These are phyloP conservation scores for Dasypogon diadema DNA, from an alignment of 2,888 invertebrate genomes.

Conservation along the genomic window DNA sequence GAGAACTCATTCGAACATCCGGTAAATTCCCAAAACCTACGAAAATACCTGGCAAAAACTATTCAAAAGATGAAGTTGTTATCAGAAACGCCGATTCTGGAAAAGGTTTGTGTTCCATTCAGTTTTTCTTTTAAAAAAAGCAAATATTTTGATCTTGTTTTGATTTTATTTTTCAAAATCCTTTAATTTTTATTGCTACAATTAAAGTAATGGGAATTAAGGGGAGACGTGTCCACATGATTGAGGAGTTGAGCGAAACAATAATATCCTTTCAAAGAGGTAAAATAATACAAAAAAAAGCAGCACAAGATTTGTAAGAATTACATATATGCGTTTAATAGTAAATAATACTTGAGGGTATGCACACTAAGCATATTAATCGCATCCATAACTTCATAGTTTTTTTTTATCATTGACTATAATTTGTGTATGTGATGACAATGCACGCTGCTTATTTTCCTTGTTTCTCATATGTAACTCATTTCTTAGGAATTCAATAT, in stretches of 20 bases:
- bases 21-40: slow-evolving; percentile 91
- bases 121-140: slow-evolving; percentile 60
- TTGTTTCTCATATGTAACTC: slow-evolving; percentile 22
- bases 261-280: slow-evolving; percentile 99
- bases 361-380: slow-evolving; percentile 25
- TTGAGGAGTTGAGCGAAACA: slow-evolving; percentile 98
- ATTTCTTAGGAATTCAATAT: neutral
- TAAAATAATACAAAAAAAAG: slow-evolving; percentile 70
- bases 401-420: slow-evolving; percentile 16
- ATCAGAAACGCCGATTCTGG: slow-evolving; percentile 96
- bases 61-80: slow-evolving; percentile 94
- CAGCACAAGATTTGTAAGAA: neutral
- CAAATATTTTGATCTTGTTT: slow-evolving; percentile 33
- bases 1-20: slow-evolving; percentile 87
- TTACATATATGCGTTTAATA: neutral
- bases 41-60: slow-evolving; percentile 91
- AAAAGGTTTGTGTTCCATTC: slow-evolving; percentile 84
- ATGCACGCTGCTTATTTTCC: slow-evolving; percentile 46
- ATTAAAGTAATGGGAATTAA: slow-evolving; percentile 96
- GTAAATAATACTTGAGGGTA: slow-evolving; percentile 2
- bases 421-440: slow-evolving; percentile 27
- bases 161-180: slow-evolving; percentile 56
- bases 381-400: slow-evolving; percentile 13
- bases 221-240: slow-evolving; percentile 97
- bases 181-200: slow-evolving; percentile 48